A percentile compares a stretch with the other conserved stretches of the same genome.
Evolutionary conservation across 2,797 vertebrate species (phyloP).

Genomic region (Mionectes olivaceus): DNA sequence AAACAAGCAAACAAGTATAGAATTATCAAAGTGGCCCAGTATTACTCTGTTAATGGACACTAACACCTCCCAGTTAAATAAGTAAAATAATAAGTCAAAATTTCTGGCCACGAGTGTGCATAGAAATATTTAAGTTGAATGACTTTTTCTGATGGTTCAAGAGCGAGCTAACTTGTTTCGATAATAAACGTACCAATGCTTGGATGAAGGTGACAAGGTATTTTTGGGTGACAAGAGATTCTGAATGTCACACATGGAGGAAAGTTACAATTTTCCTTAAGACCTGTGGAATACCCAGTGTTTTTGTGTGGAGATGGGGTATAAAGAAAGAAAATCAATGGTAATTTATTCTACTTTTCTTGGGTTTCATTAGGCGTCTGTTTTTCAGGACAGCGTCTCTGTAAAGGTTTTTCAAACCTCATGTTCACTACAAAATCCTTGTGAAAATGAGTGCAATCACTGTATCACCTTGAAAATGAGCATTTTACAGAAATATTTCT

Average conservation of each 20-base stretch:
- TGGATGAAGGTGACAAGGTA: not conserved
- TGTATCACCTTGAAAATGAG: not conserved
- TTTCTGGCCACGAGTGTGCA: not conserved
- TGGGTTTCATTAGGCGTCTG: not conserved
- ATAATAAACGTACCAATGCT: not conserved
- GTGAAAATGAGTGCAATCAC: not conserved
- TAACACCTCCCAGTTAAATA: not conserved
- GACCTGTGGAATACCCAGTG: not conserved
- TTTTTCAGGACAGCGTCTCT: not conserved
- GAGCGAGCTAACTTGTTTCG: not conserved
- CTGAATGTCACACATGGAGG: not conserved
- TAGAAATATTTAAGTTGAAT: not conserved
- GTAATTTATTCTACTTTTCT: conserved; percentile 4
- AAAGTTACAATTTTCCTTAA: not conserved
- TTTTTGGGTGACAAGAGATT: not conserved
- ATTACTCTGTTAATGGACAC: not conserved
- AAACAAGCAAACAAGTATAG: not conserved
- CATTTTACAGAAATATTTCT: not conserved
- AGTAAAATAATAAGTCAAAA: not conserved
- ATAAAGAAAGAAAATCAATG: not conserved
- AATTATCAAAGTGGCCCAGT: not conserved
- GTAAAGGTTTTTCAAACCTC: not conserved
- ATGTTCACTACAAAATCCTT: not conserved
- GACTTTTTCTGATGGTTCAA: not conserved
- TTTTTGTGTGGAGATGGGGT: not conserved